Evolutionary conservation across 2,113 vertebrate species (phyloP), one percentile per base, ranked within the genome.

Genomic region (Microcebus ravelobensis): DNA sequence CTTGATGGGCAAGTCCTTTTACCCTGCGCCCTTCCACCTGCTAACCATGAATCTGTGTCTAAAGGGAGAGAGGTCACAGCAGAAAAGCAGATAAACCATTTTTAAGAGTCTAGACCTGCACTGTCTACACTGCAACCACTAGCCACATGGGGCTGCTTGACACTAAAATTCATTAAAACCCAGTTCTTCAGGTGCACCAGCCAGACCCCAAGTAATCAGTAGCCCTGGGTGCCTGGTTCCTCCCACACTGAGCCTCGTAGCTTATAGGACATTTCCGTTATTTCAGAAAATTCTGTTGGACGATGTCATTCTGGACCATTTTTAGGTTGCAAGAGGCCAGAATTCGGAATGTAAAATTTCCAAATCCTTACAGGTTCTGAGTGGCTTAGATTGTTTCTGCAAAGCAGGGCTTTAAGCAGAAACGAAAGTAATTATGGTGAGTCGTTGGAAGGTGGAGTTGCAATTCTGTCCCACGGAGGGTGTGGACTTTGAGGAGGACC

Each of bases 401-500:
- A 29, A 76, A 67, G 15, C 11, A 13, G 18, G 29, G n/a, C 42
- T 67, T 74, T 25, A 1, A 12, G 3, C 2, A 34, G 50, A 18
- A 50, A 42, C 12, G 42, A 18, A 23, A 27, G 52, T 45, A 21
- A 1, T 3, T 2, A 0, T 7, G 23, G 11, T 17, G 25, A 29
- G 79, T 6, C 10, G 29, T 8, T 34, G 70, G 71, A 39, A 18
- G 23, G 12, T 27, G 17, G 27, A 34, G 27, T 6, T 25, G 29
- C 4, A 4, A 1, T 34, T 29, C 45, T 45, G n/a, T 31, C 9
- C 18, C 27, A 23, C 0, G 1, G 55, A 27, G 27, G 27, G 39
- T 0, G 9, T 63, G 10, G 13, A 48, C 34, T 7, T 8, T 1
- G 6, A 27, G 21, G 8, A 21, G 45, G 59, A 6, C 2, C 13